A percentile compares a stretch with the other conserved stretches of the same genome.
Conservation (phyloP, 1,140 invertebrate genomes). For the Diachasma alloeum region DNA sequence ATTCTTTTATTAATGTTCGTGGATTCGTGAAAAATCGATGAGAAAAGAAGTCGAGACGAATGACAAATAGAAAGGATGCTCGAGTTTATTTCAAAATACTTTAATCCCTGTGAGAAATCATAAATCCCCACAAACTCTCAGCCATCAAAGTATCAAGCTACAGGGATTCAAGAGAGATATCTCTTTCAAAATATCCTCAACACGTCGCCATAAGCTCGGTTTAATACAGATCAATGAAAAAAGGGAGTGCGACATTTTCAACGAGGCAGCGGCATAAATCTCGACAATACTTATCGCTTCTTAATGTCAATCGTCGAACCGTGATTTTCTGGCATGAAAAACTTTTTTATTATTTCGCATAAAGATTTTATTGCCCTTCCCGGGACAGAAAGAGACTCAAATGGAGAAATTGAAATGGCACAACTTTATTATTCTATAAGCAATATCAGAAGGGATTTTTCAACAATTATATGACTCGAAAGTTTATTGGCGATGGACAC, state of each 20-base stretch:
- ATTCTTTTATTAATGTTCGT: too few relatives aligned
- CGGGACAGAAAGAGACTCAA: not conserved
- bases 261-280: not conserved
- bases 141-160: not conserved
- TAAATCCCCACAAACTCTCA: not conserved
- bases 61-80: not conserved
- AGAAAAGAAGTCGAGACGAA: too few relatives aligned
- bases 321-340: not conserved
- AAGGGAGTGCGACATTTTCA: not conserved
- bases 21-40: too few relatives aligned
- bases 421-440: too few relatives aligned
- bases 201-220: not conserved
- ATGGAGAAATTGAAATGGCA: not conserved
- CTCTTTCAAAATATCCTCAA: not conserved
- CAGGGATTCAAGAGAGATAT: not conserved
- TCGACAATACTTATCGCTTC: not conserved
- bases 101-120: not conserved
- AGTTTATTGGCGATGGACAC: too few relatives aligned
- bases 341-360: not conserved
- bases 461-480: too few relatives aligned
- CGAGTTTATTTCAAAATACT: not conserved
- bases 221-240: not conserved
- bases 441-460: too few relatives aligned
- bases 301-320: not conserved
- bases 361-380: not conserved